These are phyloP conservation scores for Electrophaes corylata DNA, from an alignment of 2,888 invertebrate genomes.

Conservation along the genomic window DNA sequence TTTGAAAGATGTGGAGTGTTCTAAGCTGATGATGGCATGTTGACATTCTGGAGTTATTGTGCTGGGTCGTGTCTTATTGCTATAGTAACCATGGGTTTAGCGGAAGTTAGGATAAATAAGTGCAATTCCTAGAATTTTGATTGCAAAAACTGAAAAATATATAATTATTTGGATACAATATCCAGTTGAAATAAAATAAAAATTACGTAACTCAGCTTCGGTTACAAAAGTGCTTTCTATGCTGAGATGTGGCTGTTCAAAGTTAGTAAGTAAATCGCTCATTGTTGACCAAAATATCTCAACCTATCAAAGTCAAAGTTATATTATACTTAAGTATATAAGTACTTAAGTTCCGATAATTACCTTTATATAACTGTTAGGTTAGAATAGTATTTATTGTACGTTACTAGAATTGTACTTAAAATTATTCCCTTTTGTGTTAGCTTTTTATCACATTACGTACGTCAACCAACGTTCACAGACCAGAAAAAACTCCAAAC, in stretches of 20 bases:
- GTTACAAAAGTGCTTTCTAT: not conserved
- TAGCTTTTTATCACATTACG: too few relatives aligned
- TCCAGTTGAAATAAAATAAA: too few relatives aligned
- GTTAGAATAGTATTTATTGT: too few relatives aligned
- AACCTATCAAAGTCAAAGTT: not conserved
- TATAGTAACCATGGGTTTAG: conserved; percentile 28
- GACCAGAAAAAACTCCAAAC: too few relatives aligned
- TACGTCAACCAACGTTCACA: too few relatives aligned
- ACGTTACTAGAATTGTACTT: not conserved
- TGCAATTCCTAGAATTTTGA: not conserved
- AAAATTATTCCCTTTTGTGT: not conserved
- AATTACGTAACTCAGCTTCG: not conserved
- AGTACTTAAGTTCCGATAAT: not conserved
- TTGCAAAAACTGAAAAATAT: not conserved
- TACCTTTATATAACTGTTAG: not conserved
- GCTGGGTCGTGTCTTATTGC: conserved; percentile 38
- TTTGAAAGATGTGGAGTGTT: conserved; percentile 37
- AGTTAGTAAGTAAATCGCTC: not conserved
- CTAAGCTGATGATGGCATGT: conserved; percentile 32
- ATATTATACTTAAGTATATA: not conserved
- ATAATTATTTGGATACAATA: not conserved
- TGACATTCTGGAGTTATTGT: conserved; percentile 35
- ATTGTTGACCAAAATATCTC: not conserved
- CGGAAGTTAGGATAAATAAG: not conserved
- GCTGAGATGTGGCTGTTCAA: not conserved